A percentile compares a stretch with the other conserved stretches of the same genome.
phyloP scores from a whole-genome alignment of 2,888 invertebrate genomes.

The Nomada lathburiana region DNA sequence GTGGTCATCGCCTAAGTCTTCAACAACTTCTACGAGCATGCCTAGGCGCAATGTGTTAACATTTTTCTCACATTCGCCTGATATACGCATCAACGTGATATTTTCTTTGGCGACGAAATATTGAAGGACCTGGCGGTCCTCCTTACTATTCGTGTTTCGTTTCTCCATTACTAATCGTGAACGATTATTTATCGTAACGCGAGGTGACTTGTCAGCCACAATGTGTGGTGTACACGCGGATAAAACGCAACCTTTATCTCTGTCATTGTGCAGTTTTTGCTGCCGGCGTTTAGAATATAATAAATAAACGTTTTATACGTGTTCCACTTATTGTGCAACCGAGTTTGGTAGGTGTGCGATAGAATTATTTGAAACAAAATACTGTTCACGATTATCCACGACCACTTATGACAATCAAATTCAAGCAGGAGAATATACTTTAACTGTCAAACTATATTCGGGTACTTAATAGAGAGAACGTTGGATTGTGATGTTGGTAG shows the following conservation, averaged over 20 bases:
- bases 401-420: constrained; percentile 24
- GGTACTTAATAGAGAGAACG: constrained; percentile 10
- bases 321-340: background rate
- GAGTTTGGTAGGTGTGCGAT: background rate
- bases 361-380: constrained; percentile 25
- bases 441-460: constrained; percentile 48
- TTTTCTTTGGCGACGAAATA: constrained; percentile 75
- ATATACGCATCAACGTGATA: constrained; percentile 70
- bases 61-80: constrained; percentile 74
- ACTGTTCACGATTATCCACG: background rate
- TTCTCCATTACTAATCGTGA: constrained; percentile 57
- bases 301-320: background rate
- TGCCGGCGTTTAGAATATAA: background rate
- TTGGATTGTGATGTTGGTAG: constrained; percentile 7
- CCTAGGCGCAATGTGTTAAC: constrained; percentile 71
- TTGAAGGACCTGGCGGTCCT: constrained; percentile 58
- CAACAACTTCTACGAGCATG: constrained; percentile 77
- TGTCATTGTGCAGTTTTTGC: constrained; percentile 4
- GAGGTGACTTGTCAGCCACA: background rate
- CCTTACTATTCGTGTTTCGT: constrained; percentile 38
- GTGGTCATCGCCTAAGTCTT: constrained; percentile 69
- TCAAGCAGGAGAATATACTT: constrained; percentile 39
- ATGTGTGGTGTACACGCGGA: constrained; percentile 11
- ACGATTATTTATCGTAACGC: constrained; percentile 14
- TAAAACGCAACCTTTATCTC: constrained; percentile 15